Evolutionary conservation across 2,888 invertebrate species (phyloP), one percentile per base, ranked within the genome.

Genomic region (Philonicus albiceps): DNA sequence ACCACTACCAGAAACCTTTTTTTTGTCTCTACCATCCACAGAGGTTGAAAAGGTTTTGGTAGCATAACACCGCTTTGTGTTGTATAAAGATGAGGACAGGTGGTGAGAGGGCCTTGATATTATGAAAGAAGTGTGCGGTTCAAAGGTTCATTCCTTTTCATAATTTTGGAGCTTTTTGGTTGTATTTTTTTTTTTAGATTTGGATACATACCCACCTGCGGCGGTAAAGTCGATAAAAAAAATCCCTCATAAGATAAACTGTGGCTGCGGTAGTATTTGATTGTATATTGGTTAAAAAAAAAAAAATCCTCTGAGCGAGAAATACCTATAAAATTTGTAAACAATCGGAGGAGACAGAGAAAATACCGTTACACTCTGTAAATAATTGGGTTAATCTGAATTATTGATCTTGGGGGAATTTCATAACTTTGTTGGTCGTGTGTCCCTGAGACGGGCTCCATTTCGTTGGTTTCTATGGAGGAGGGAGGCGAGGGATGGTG

Each of bases 301-400:
- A 73, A 73, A 30, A 27, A 72, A 72, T 72, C 27, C 7, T 27
- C 40, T 19, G 80, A 53, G 53, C 27, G 40, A 49, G 80, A 80
- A 49, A 80, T 80, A 19, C n/a, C 19, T 19, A 76, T 13, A 76
- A 76, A 37, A 76, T 40, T 40, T 76, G 76, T 76, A 76, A 49
- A 80, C 31, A 53, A 80, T 80, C 31, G 40, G 22, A 11, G 22
- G 34, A 80, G 31, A 80, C 80, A 80, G 80, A 80, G 49, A 31
- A 80, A 74, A 74, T 74, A 74, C 74, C 31, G 49, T 49, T 80
- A 49, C 27, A 30, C 27, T 34, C 4, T 8, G 76, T 53, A 31
- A 80, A 80, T 80, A 80, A 80, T 80, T 80, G 49, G 53, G 80
- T 80, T 80, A 80, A 49, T 80, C 49, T 80, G 19, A 80, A 80